phyloP scores from a whole-genome alignment of 2,113 vertebrate genomes.

The Lycocorax pyrrhopterus region DNA sequence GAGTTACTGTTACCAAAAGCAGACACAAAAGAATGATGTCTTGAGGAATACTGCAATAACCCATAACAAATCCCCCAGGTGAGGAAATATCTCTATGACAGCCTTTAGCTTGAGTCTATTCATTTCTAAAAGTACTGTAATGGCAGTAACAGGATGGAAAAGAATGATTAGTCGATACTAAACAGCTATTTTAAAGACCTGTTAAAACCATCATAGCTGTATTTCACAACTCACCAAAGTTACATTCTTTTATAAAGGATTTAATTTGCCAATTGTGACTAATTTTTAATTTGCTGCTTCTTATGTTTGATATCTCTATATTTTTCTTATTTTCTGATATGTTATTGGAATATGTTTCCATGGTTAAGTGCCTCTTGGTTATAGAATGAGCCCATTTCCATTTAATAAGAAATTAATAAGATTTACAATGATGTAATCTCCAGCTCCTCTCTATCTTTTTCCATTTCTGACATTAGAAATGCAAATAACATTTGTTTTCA shows the following conservation, averaged over 20 bases:
- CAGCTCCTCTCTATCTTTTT: neutral
- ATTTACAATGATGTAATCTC: neutral
- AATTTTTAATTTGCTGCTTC: neutral
- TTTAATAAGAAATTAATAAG: neutral
- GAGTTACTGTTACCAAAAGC: neutral
- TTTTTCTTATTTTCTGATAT: neutral
- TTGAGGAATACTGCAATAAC: neutral
- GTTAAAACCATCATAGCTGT: neutral
- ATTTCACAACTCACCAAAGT: neutral
- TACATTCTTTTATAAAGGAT: neutral
- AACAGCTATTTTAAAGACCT: neutral
- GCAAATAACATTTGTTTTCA: neutral
- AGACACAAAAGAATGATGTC: neutral
- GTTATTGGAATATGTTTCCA: neutral
- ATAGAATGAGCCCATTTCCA: neutral
- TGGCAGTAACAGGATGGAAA: neutral
- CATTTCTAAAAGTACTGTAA: neutral
- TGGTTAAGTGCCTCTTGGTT: neutral
- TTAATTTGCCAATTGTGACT: neutral
- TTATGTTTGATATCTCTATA: neutral
- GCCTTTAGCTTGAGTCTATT: neutral
- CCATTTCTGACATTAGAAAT: neutral
- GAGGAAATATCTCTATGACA: neutral
- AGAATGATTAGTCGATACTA: neutral
- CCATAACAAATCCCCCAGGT: neutral